Percentiles rank a stretch among this genome's conserved stretches.
These are phyloP conservation scores for Catharus fuscescens DNA, from an alignment of 2,113 vertebrate species.

Conservation along the genomic window DNA sequence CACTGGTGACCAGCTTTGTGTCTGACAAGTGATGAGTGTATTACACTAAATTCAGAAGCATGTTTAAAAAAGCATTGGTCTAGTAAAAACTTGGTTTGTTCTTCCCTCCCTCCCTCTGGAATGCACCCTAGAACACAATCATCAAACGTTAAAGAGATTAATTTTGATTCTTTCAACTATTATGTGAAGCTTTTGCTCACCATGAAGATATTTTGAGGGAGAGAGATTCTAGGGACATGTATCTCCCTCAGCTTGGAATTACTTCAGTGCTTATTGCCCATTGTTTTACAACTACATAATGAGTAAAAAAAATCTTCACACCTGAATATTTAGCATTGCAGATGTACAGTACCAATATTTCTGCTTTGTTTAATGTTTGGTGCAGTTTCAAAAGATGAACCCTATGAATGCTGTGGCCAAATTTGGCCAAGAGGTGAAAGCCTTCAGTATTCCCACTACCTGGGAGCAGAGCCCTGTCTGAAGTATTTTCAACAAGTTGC, in stretches of 20 bases:
- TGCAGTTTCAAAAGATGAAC: not conserved
- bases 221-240: not conserved
- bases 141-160: not conserved
- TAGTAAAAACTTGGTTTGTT: not conserved
- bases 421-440: not conserved
- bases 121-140: not conserved
- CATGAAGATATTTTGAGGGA: not conserved
- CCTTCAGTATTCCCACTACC: not conserved
- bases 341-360: not conserved
- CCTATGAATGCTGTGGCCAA: not conserved
- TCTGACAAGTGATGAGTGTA: not conserved
- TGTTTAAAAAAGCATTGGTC: not conserved
- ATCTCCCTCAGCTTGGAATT: not conserved
- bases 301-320: not conserved
- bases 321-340: not conserved
- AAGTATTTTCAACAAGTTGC: not conserved
- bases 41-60: not conserved
- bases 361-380: not conserved
- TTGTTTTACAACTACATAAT: not conserved
- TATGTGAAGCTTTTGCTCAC: not conserved
- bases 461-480: not conserved
- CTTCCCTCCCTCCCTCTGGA: not conserved
- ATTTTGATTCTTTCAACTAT: not conserved
- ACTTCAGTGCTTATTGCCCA: not conserved
- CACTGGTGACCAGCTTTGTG: not conserved